Evolutionary conservation across 2,113 vertebrate species (phyloP), one percentile per base, ranked within the genome.

Genomic region (Nanorana parkeri): DNA sequence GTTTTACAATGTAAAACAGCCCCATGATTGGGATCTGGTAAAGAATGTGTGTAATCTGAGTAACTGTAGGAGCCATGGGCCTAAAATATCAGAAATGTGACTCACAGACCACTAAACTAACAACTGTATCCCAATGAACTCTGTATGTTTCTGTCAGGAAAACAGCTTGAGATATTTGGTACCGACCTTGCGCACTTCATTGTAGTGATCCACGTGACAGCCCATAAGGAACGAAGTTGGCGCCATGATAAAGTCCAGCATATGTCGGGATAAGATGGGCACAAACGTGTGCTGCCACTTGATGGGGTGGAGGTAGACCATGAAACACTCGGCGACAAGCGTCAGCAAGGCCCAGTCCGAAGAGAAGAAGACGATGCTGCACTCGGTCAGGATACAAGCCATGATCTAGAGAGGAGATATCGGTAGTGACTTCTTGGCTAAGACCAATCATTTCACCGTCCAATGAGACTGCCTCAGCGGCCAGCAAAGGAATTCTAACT

Each of bases 201-300:
- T 87, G 21, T 94, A 95, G 85, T 98, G 92, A 85, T 93, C 92
- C 2, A 92, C 63, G 11, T 99, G 97, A 83, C 97, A 98, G 65
- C 97, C 97, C 97, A 99, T 99, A n/a, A 99, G 95, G 83, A 99
- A 99, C 16, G 96, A 92, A 0, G 97, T 99, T 0, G 97, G 97
- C 0, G 96, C 96, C 97, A 98, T 98, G 47, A 99, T 86, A 26
- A 99, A 99, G 88, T 99, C 97, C 90, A 99, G 86, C 97, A 99
- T 99, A 24, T 95, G 93, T 16, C 88, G 87, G 0, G 97, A 95
- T 26, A 99, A 90, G 41, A 97, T 90, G 16, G 97, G 97, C 65
- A 97, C 97, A 52, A 96, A 96, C 0, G 97, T 95, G 87, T 97
- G 96, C 84, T 96, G 95, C 97, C 97, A 99, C 65, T 91, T 92